Conservation (phyloP, 2,113 vertebrate species). For the Kryptolebias marmoratus region DNA sequence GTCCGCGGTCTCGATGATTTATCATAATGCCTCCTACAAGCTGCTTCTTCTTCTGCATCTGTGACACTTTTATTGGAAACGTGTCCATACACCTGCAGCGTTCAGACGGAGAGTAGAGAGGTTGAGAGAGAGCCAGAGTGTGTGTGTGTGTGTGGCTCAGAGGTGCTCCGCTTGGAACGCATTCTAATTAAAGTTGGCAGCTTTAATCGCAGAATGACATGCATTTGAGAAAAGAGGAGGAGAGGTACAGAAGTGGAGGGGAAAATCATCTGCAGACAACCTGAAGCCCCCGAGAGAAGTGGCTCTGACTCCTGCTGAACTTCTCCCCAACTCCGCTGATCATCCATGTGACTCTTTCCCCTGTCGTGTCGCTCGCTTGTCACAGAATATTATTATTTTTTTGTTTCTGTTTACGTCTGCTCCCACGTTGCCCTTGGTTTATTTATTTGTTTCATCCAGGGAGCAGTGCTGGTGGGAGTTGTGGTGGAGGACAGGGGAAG, state of each 20-base stretch:
- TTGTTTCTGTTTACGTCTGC: conserved; percentile 16
- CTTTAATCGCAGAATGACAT: conserved; percentile 65
- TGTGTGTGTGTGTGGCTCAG: conserved; percentile 29
- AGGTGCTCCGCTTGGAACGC: conserved; percentile 38
- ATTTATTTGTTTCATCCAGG: conserved; percentile 28
- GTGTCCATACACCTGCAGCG: conserved; percentile 51
- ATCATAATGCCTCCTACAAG: conserved; percentile 10
- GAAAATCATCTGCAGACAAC: conserved; percentile 3
- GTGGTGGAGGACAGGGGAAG: conserved; percentile 58
- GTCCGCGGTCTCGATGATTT: conserved; percentile 24
- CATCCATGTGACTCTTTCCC: neutral
- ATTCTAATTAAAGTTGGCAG: conserved; percentile 67
- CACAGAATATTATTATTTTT: conserved; percentile 11
- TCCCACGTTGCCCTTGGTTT: neutral
- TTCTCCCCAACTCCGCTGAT: conserved; percentile 9
- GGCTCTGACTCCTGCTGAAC: conserved; percentile 28
- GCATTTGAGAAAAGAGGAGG: conserved; percentile 20
- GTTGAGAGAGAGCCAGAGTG: conserved; percentile 18
- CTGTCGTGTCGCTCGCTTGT: conserved; percentile 15
- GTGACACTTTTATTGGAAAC: conserved; percentile 51
- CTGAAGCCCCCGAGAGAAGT: conserved; percentile 15
- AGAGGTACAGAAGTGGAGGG: conserved; percentile 6
- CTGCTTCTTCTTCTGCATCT: conserved; percentile 14
- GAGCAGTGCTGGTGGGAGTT: conserved; percentile 38
- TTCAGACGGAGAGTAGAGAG: conserved; percentile 25